Percentiles rank a stretch among this genome's conserved stretches.
phyloP scores from a whole-genome alignment of 64 coral and sea anemone species.

The Pachyseris speciosa region DNA sequence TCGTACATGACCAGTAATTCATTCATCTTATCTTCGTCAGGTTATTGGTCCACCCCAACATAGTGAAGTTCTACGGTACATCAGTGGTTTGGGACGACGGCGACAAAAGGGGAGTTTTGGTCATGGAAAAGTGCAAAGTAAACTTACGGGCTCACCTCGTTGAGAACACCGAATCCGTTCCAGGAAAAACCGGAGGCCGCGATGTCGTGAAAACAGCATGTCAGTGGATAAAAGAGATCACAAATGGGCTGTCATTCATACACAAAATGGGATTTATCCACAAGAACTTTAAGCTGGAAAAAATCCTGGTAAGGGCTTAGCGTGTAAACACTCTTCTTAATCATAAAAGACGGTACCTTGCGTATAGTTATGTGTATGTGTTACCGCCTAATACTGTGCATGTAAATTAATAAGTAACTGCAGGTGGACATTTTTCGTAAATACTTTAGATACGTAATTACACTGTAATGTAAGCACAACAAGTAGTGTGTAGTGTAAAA shows the following conservation, averaged over 20 bases:
- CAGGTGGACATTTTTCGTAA: no score
- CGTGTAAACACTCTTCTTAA: no score
- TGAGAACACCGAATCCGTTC: background rate
- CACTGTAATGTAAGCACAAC: no score
- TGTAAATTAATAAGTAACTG: no score
- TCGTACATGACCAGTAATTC: background rate
- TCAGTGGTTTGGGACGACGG: background rate
- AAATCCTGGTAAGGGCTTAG: constrained; percentile 54
- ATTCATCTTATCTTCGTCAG: background rate
- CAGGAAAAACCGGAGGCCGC: background rate
- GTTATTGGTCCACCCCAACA: background rate
- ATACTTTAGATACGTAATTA: no score
- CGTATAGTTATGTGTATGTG: no score
- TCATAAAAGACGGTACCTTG: no score
- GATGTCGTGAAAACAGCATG: background rate
- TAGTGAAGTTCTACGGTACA: background rate
- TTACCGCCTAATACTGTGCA: no score
- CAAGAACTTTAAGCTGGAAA: constrained; percentile 28
- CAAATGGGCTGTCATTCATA: background rate
- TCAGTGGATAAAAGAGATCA: constrained; percentile 28
- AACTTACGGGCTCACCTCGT: background rate
- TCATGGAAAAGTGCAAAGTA: constrained; percentile 14
- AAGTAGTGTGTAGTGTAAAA: no score
- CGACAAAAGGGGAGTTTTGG: background rate
- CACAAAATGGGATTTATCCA: constrained; percentile 5